Evolutionary conservation across 2,888 invertebrate species (phyloP), one percentile per base, ranked within the genome.

Genomic region (Aporophyla nigra): DNA sequence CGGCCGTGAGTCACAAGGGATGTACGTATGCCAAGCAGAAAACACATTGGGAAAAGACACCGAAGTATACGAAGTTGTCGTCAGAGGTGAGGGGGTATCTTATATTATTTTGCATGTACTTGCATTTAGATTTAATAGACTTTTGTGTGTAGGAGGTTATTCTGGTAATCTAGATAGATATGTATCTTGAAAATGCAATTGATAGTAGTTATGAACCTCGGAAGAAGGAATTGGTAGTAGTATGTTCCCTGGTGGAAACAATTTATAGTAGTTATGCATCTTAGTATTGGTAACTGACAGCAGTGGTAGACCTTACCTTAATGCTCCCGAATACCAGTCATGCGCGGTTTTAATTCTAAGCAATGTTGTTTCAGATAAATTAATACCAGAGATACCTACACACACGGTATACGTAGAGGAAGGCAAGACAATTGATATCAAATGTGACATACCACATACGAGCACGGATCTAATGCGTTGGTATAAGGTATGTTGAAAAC

Each of bases 401-500:
- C 72, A 76, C 0, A 85, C 79, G 3, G 46, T 91, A 10, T 16
- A n/a, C 5, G 56, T 93, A 5, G 76, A 89, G 71, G 74, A 84
- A 84, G 92, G 90, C 5, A 54, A 78, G 21, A 69, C 90, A 1
- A 27, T 66, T 5, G 24, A 72, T 4, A 76, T 95, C 0, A 77
- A 84, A 4, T 95, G 95, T 82, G 78, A 81, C 21, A 66, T 92
- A 27, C 87, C 91, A 6, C 90, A 91, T 72, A 71, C 51, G 19
- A 71, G 21, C 27, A 85, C 81, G 2, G 93, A 93, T 80, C 56
- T 46, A 51, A 40, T 94, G 1, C 89, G 90, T 5, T 94, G 94
- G 94, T 94, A 86, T 79, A 94, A 93, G 93, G 94, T 94, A 87
- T 61, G 21, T 63, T 54, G 7, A 5, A n/a, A 33, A 24, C 49